Base-by-base conservation (phyloP, 1,140 invertebrate species). In the Dysdera silvatica region DNA sequence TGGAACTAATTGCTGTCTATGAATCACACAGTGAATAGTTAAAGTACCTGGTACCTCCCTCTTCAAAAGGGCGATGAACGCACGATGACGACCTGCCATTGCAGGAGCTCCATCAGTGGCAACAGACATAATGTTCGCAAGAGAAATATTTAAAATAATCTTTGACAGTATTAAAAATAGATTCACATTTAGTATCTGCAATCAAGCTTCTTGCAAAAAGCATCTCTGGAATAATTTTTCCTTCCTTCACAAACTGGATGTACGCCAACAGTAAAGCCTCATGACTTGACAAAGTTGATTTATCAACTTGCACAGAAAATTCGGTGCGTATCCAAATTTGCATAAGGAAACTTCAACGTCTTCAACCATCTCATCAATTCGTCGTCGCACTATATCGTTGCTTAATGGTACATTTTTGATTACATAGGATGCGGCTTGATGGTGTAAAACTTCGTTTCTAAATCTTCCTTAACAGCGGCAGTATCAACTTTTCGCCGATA, bases 101-200 rank as follows among this genome's bases (percentile, higher is more conserved):
- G 70, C 60, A 52, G 65, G 69, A 68, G 67, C 68, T 55, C 69
- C 69, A 71, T 75, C 71, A 47, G 68, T 74, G 56, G 70, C 71
- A 63, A 68, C 60, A 57, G 70, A 70, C 37, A 72, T 65, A 43
- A 73, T 72, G 72, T 74, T 74, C 41, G 40, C 68, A 26, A 73
- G 60, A 33, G 68, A 67, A 53, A 72, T 68, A 52, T 60, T 62
- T 43, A 54, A 69, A 74, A 72, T 71, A 72, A 40, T 68, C 52
- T 60, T 72, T 51, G 29, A 72, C 57, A 49, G 24, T 31, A 43
- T 54, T 20, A 47, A 63, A 67, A 41, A 67, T 48, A n/a, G 45
- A 40, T 63, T 63, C 37, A 24, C 60, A 29, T 59, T 58, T 67
- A 28, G 65, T 63, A 54, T 67, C 59, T 29, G 41, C 61, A 56